A percentile compares a stretch with the other conserved stretches of the same genome.
Evolutionary conservation across 1,140 invertebrate species (phyloP).

Genomic region (Pogonomyrmex californicus): DNA sequence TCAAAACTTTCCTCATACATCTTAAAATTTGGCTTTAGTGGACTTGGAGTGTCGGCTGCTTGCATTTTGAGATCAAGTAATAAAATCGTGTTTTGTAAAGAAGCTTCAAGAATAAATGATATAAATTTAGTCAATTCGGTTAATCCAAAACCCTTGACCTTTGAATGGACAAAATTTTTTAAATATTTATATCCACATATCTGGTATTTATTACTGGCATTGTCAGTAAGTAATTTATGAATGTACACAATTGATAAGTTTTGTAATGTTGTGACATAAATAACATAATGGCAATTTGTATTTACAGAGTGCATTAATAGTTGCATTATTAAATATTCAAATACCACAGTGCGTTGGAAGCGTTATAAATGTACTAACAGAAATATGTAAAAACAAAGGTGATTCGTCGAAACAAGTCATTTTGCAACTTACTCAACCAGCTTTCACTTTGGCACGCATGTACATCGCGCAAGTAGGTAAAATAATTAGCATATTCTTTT

Average conservation of each 20-base stretch:
- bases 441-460: conserved; percentile 89
- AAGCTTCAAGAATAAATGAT: conserved; percentile 28
- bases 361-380: conserved; percentile 92
- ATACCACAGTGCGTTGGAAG: conserved; percentile 93
- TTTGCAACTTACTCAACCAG: conserved; percentile 90
- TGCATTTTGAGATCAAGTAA: conserved; percentile 54
- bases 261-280: background rate
- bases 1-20: conserved; percentile 25
- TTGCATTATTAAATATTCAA: conserved; percentile 94
- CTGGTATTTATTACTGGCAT: conserved; percentile 87
- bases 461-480: conserved; percentile 91
- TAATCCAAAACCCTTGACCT: conserved; percentile 67
- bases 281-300: conserved; percentile 2
- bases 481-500: conserved; percentile 21
- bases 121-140: background rate
- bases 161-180: conserved; percentile 90
- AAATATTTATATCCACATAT: conserved; percentile 88
- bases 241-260: background rate
- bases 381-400: conserved; percentile 84
- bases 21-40: conserved; percentile 66
- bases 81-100: conserved; percentile 51
- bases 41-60: conserved; percentile 57
- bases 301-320: conserved; percentile 91
- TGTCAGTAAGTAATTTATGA: conserved; percentile 85
- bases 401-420: conserved; percentile 85